Conservation (phyloP, 1,140 invertebrate genomes). For the Proctacanthus coquilletti region DNA sequence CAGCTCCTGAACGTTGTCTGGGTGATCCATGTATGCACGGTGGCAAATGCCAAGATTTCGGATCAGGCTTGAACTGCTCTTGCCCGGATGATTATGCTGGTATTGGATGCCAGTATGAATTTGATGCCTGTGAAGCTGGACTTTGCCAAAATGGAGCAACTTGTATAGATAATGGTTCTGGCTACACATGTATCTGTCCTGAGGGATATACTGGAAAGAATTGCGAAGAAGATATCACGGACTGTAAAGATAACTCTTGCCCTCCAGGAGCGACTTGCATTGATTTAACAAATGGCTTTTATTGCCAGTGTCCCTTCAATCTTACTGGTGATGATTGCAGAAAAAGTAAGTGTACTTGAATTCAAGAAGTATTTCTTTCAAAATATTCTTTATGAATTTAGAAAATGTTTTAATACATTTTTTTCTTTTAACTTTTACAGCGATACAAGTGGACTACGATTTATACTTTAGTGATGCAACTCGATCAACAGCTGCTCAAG, state of each 20-base stretch:
- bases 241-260: slow-evolving; percentile 88
- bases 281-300: slow-evolving; percentile 81
- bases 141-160: slow-evolving; percentile 86
- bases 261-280: slow-evolving; percentile 87
- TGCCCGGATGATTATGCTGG: slow-evolving; percentile 74
- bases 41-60: slow-evolving; percentile 86
- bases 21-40: slow-evolving; percentile 93
- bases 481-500: slow-evolving; percentile 73
- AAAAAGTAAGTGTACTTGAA: slow-evolving; percentile 51
- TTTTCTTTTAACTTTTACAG: slow-evolving; percentile 35
- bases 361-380: too few relatives aligned
- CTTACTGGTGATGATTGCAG: slow-evolving; percentile 90
- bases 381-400: slow-evolving; percentile 6
- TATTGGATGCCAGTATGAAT: slow-evolving; percentile 86
- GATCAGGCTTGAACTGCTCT: slow-evolving; percentile 85
- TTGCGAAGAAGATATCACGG: slow-evolving; percentile 83
- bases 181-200: slow-evolving; percentile 74
- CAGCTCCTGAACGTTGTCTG: slow-evolving; percentile 86
- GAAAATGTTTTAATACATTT: background rate
- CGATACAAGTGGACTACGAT: slow-evolving; percentile 91
- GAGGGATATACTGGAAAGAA: slow-evolving; percentile 68
- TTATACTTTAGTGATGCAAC: slow-evolving; percentile 82
- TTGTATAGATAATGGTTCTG: slow-evolving; percentile 68
- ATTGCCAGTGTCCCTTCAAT: slow-evolving; percentile 92
- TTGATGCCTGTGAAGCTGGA: slow-evolving; percentile 74